Evolutionary conservation across 2,797 vertebrate species (phyloP), one percentile per base, ranked within the genome.

Genomic region (Syngnathus rostellatus): DNA sequence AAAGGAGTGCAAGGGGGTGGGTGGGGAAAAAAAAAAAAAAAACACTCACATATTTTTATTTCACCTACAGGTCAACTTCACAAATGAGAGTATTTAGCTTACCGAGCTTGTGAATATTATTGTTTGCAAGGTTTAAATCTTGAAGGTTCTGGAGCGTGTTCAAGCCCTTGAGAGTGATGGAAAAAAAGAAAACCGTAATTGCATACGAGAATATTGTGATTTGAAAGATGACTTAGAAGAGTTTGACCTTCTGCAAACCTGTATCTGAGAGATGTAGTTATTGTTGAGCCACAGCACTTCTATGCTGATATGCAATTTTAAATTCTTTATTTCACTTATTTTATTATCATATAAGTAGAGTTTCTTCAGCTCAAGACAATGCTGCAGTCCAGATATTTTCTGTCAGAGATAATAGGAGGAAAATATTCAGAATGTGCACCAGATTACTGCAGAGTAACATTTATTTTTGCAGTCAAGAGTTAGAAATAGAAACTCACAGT

Each of bases 81-180:
- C 11, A 10, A 67, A 70, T 65, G 71, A 23, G 60, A 7, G 6
- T 55, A 55, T 55, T 55, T 38, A 64, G 87, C 91, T 62, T 91
- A 94, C 93, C 92, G 75, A 91, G 91, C 74, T 80, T 89, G 83
- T 89, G 83, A 83, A 93, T 91, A 1, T 70, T 74, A 82, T 94
- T 96, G 76, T 92, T 92, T 64, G 93, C 82, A n/a, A 95, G 89
- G 75, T 86, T 97, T 67, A 96, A 88, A 79, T 96, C 94, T 73
- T 79, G 88, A 68, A 96, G 89, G 66, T 92, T 92, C 76, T 81
- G 77, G 74, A 92, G 90, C 17, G 71, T 83, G 16, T 81, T 77
- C 75, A 96, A 51, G 85, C 92, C 93, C 92, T 85, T 73, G 59
- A 62, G 53, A 59, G 48, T 51, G 16, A 19, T 61, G 38, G 43